These are phyloP conservation scores for Vespertilio murinus DNA, from an alignment of 2,797 vertebrate genomes.

Conservation along the genomic window DNA sequence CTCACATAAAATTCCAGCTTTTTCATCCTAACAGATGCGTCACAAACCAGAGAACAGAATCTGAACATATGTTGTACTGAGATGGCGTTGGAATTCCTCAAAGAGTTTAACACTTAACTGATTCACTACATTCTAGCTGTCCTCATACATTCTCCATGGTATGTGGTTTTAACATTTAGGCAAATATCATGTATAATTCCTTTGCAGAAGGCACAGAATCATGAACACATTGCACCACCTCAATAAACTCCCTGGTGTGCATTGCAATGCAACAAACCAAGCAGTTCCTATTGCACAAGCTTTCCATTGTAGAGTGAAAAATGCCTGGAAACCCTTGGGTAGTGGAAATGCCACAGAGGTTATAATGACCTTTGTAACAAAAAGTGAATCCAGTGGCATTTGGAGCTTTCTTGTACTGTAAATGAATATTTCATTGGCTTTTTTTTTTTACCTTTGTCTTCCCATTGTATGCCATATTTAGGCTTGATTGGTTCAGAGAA, in stretches of 20 bases:
- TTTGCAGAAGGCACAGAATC: neutral
- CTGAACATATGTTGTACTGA: neutral
- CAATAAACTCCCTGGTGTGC: neutral
- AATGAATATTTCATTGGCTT: conserved; percentile 45
- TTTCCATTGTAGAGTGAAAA: neutral
- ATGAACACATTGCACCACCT: neutral
- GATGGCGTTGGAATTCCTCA: neutral
- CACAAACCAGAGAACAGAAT: neutral
- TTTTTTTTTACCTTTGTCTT: conserved; percentile 43
- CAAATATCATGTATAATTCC: neutral
- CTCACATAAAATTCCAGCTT: neutral
- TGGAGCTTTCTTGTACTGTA: conserved; percentile 36
- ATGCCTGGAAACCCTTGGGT: conserved; percentile 22
- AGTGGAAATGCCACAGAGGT: conserved; percentile 46
- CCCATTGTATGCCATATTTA: neutral
- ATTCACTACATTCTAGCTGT: neutral
- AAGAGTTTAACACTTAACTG: neutral
- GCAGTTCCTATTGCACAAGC: neutral
- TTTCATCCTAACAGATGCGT: neutral
- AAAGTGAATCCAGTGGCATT: conserved; percentile 59
- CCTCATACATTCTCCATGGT: neutral
- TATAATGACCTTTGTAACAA: conserved; percentile 61
- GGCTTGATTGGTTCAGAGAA: conserved; percentile 36
- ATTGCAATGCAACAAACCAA: neutral
- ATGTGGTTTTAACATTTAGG: neutral